Percentiles rank a stretch among this genome's conserved stretches.
Conservation (phyloP, 2,113 vertebrate genomes). For the Pogona vitticeps region DNA sequence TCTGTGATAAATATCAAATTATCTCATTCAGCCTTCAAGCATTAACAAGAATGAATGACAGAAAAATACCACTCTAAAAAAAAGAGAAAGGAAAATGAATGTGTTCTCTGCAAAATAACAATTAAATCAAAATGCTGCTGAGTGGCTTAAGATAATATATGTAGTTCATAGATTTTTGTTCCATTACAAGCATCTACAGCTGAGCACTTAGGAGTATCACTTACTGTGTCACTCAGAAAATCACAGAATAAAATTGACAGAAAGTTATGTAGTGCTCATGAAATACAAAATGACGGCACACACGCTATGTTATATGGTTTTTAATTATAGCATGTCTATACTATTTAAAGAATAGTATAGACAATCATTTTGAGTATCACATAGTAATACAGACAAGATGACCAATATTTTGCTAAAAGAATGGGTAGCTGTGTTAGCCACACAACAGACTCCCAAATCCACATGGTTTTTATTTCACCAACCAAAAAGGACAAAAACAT, state of each 20-base stretch:
- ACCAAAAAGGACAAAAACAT: too few relatives aligned
- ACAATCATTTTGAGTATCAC: neutral
- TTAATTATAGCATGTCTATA: neutral
- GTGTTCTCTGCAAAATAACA: neutral
- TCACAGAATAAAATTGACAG: neutral
- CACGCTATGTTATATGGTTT: neutral
- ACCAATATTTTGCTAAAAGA: too few relatives aligned
- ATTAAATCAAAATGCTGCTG: neutral
- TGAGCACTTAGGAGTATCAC: neutral
- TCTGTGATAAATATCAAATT: neutral
- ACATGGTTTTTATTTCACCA: too few relatives aligned
- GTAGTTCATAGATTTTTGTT: neutral
- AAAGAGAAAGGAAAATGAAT: neutral
- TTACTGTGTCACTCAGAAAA: neutral
- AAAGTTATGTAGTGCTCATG: neutral
- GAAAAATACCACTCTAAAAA: neutral
- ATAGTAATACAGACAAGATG: neutral
- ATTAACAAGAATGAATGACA: constrained; percentile 3
- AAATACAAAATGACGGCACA: neutral
- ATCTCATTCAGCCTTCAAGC: neutral
- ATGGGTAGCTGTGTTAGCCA: too few relatives aligned
- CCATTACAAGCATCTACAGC: neutral
- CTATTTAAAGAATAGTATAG: neutral
- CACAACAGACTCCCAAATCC: too few relatives aligned
- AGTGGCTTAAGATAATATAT: neutral